phyloP scores from a whole-genome alignment of 2,113 vertebrate genomes.

The Kryptolebias marmoratus region DNA sequence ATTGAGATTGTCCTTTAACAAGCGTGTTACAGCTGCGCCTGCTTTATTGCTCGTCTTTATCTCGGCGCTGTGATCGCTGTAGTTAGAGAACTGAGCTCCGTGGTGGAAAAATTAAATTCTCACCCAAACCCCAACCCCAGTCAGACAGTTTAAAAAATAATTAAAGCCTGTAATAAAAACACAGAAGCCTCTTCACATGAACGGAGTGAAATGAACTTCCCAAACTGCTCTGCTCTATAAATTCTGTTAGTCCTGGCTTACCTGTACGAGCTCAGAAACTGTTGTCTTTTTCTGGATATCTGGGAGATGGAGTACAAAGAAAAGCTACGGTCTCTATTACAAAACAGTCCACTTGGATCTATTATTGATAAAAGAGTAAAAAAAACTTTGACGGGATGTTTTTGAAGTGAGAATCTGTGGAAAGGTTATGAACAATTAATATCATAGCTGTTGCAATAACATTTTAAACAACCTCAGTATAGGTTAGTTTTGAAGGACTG shows the following conservation, averaged over 20 bases:
- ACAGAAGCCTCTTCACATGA: constrained; percentile 27
- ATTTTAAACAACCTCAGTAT: too few species aligned
- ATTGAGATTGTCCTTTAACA: constrained; percentile 69
- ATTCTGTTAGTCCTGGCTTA: constrained; percentile 25
- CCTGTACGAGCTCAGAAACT: constrained; percentile 28
- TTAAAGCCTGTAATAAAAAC: constrained; percentile 52
- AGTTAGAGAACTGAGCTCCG: constrained; percentile 20
- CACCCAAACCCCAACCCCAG: constrained; percentile 32
- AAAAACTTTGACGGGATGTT: neutral
- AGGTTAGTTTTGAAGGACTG: too few species aligned
- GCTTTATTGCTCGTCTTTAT: constrained; percentile 49
- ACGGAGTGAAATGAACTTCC: constrained; percentile 43
- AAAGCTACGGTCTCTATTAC: constrained; percentile 34
- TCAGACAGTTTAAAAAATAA: constrained; percentile 47
- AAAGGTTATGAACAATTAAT: too few species aligned
- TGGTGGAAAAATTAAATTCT: constrained; percentile 31
- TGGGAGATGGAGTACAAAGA: constrained; percentile 21
- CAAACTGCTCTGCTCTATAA: constrained; percentile 23
- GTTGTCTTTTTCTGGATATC: constrained; percentile 35
- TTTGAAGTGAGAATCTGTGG: too few species aligned
- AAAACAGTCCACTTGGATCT: constrained; percentile 55
- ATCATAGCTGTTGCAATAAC: too few species aligned
- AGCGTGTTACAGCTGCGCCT: constrained; percentile 43
- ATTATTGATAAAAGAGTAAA: constrained; percentile 48
- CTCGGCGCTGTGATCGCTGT: constrained; percentile 12